Conservation (phyloP, 1,140 invertebrate genomes). For the Octopus sinensis region DNA sequence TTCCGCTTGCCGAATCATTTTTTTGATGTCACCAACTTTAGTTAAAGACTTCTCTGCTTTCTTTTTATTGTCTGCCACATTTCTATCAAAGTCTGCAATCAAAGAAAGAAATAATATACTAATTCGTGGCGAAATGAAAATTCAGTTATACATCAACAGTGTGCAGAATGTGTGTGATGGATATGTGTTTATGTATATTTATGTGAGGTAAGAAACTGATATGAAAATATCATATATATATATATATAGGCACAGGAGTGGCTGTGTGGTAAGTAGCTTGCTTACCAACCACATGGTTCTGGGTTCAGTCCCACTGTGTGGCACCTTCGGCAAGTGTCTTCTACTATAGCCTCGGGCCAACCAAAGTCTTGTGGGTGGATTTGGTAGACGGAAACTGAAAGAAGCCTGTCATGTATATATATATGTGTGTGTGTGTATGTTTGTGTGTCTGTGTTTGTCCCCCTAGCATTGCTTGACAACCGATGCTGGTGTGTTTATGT, state of each 20-base stretch:
- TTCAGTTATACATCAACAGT: background rate
- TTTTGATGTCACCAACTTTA: constrained; percentile 64
- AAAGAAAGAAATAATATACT: constrained; percentile 22
- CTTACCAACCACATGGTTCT: no score
- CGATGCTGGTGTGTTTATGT: no score
- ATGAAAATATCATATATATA: background rate
- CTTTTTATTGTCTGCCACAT: constrained; percentile 76
- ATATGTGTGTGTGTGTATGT: no score
- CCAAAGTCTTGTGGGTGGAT: no score
- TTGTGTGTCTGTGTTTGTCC: no score
- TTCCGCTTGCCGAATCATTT: constrained; percentile 67
- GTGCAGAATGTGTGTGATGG: background rate
- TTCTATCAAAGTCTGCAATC: constrained; percentile 77
- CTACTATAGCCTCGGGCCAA: no score
- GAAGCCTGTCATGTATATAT: no score
- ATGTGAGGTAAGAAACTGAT: background rate
- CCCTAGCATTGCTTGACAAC: no score
- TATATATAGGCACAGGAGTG: background rate
- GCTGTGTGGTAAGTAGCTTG: background rate
- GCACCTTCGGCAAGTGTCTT: no score
- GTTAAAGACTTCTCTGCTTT: constrained; percentile 70
- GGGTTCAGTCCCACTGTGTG: no score
- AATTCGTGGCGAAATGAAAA: background rate
- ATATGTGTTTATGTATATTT: background rate
- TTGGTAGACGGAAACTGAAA: no score